Evolutionary conservation across 2,888 invertebrate genomes (phyloP), one percentile per base, ranked within the genome.

Genomic region (Saturnia pavonia): DNA sequence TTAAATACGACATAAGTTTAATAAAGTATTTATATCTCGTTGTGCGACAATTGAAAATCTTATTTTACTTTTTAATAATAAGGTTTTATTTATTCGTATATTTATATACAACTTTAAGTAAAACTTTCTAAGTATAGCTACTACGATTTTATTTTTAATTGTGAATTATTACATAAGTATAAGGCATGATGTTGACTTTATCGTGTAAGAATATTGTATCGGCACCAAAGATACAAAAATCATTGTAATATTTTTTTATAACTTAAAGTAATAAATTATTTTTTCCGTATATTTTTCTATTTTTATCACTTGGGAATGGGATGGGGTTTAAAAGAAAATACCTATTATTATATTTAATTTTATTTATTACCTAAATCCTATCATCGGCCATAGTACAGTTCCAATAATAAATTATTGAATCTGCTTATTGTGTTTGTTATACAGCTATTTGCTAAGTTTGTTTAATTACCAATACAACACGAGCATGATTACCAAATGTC

Each of bases 331-430:
- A 85, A 82, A 76, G 82, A 87, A 88, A 86, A 76, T 71, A 75
- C 72, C 69, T 69, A 70, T 74, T 79, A 86, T 84, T 90, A 89
- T 91, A 88, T 90, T 92, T 92, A 91, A 89, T 91, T 91, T 91
- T 92, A 92, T 92, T 93, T 92, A 93, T 91, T 91, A 92, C 88
- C 92, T 93, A 92, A 88, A 86, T 90, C 89, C 92, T 92, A 92
- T 92, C 86, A 90, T 90, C 89, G 89, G 91, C 89, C 91, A 90
- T 90, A 91, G 87, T 91, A 93, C 90, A 92, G 90, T 88, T 90
- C 90, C 88, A 91, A 92, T 90, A 92, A 91, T 91, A 91, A 88
- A 88, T 88, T 89, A 88, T 87, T 85, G 84, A 83, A 85, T 82
- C 81, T 80, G 82, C 85, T 84, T 85, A 81, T 78, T 80, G 87